A percentile compares a stretch with the other conserved stretches of the same genome.
phyloP scores from a whole-genome alignment of 2,888 invertebrate genomes.

The Dilophus febrilis region DNA sequence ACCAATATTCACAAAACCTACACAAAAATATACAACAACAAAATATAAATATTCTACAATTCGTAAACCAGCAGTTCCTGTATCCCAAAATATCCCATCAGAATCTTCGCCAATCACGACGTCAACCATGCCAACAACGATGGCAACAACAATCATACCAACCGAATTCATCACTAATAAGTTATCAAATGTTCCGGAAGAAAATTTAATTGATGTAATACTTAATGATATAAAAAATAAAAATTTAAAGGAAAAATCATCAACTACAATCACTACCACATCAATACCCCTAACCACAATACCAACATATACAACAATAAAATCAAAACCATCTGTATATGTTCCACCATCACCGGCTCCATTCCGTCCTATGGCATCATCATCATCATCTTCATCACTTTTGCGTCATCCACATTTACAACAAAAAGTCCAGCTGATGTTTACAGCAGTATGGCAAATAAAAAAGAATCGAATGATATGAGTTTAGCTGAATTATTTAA shows the following conservation, averaged over 20 bases:
- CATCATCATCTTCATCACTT: conserved; percentile 13
- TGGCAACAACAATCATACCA: neutral
- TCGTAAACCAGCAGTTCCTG: neutral
- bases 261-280: conserved; percentile 4
- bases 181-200: too few relatives aligned
- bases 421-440: conserved; percentile 8
- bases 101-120: neutral
- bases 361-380: conserved; percentile 10
- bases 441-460: conserved; percentile 10
- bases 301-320: conserved; percentile 8
- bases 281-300: conserved; percentile 7
- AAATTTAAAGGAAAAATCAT: neutral
- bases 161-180: too few relatives aligned
- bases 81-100: too few relatives aligned
- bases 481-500: conserved; percentile 27
- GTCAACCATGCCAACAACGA: conserved; percentile 8
- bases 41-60: conserved; percentile 8
- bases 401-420: conserved; percentile 11
- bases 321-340: conserved; percentile 7
- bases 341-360: conserved; percentile 16
- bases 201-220: too few relatives aligned
- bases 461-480: conserved; percentile 20
- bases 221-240: too few relatives aligned
- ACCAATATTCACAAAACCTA: conserved; percentile 15
- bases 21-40: conserved; percentile 13